Conservation (phyloP, 2,888 invertebrate species). For the Petrophora chlorosata region DNA sequence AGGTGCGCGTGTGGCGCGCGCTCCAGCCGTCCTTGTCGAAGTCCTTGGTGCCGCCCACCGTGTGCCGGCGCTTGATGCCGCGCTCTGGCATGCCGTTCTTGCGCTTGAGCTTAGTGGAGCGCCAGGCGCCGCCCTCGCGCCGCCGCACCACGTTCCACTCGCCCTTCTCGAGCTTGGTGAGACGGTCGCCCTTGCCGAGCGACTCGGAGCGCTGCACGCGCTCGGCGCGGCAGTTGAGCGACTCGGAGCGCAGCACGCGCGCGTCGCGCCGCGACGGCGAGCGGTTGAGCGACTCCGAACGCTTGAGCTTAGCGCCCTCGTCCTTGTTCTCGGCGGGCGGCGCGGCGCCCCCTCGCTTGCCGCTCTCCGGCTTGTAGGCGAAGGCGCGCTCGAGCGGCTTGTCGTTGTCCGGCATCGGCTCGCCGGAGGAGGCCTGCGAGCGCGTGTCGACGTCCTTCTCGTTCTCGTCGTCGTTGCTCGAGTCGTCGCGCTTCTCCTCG, state of each 20-base stretch:
- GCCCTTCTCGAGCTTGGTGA: conserved; percentile 87
- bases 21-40: conserved; percentile 86
- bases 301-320: conserved; percentile 66
- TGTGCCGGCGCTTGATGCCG: conserved; percentile 94
- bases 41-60: conserved; percentile 97
- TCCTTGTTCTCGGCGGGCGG: conserved; percentile 42
- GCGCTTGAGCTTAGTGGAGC: conserved; percentile 87
- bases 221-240: conserved; percentile 80
- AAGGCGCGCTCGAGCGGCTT: conserved; percentile 45
- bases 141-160: conserved; percentile 88
- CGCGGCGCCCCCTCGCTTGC: conserved; percentile 56
- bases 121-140: conserved; percentile 82
- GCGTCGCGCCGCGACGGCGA: conserved; percentile 70
- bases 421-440: conserved; percentile 79
- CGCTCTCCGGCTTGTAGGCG: conserved; percentile 47
- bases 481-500: conserved; percentile 41
- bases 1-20: conserved; percentile 84
- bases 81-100: conserved; percentile 92
- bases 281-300: conserved; percentile 86
- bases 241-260: conserved; percentile 85
- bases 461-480: conserved; percentile 80
- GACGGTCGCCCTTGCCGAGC: conserved; percentile 56
- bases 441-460: conserved; percentile 91
- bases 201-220: conserved; percentile 47
- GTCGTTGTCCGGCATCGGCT: conserved; percentile 73